Evolutionary conservation across 2,113 vertebrate genomes (phyloP), one percentile per base, ranked within the genome.

Genomic region (Noturus placidus): DNA sequence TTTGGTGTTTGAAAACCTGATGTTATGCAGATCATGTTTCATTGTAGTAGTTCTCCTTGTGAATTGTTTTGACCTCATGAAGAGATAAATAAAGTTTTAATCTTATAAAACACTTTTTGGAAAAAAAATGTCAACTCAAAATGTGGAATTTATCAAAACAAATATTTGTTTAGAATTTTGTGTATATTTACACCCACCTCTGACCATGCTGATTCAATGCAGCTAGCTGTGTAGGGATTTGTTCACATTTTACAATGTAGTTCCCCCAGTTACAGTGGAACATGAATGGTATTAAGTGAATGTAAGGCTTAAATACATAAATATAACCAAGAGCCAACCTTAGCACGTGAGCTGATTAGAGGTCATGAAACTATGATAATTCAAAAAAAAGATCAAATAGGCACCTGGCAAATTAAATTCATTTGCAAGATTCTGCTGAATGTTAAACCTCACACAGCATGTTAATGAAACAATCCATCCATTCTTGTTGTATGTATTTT

Each of bases 201-300:
- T 25, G 59, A 61, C 22, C 20, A 61, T 61, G 13, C 63, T 14
- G 63, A 30, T 63, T 9, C 25, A 63, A 27, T 27, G 25, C 25
- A 27, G 25, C 61, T 63, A 27, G 25, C 61, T 27, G 25, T 63
- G 69, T 38, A 35, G 19, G 69, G 69, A n/a, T 14, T 69, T 69
- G n/a, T 69, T 78, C 33, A 78, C 50, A 78, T 78, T 78, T 78
- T 78, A 78, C 11, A 78, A 52, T 3, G n/a, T 54, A 30, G 27
- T 54, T 78, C 76, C 27, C 42, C 50, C 42, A 78, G 70, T 74
- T 74, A 74, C 70, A 42, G 42, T 7, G 22, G 11, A 77, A n/a
- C 74, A 50, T 77, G 74, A 50, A 77, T 77, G 74, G 42, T 77
- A 85, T 59, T 82, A 59, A 38, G 22, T 56, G 83, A 84, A 72